phyloP scores from a whole-genome alignment of 1,140 invertebrate species.

The Bombus soroeensis region DNA sequence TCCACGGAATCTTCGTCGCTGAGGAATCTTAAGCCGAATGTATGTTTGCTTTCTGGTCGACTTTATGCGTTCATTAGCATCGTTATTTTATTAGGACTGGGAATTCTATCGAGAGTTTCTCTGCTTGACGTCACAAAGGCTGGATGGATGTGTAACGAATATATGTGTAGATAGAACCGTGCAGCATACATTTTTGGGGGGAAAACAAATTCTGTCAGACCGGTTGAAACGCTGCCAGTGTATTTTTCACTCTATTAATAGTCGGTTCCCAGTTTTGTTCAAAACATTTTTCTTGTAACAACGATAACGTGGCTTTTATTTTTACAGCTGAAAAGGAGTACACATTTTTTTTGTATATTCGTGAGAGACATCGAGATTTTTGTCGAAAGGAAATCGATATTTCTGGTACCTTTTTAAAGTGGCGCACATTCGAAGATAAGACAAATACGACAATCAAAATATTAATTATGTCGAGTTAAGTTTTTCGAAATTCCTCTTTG shows the following conservation, averaged over 20 bases:
- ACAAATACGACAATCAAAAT: background rate
- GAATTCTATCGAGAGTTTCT: background rate
- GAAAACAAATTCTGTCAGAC: background rate
- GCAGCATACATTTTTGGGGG: slow-evolving; percentile 3
- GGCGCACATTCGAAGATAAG: background rate
- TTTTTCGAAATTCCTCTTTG: background rate
- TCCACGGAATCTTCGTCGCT: background rate
- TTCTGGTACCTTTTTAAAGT: background rate
- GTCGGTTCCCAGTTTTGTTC: slow-evolving; percentile 8
- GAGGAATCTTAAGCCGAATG: background rate
- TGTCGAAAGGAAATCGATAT: background rate
- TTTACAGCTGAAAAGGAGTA: slow-evolving; percentile 1
- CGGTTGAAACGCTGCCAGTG: slow-evolving; percentile 17
- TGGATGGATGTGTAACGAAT: slow-evolving; percentile 12
- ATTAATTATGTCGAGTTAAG: too few species aligned
- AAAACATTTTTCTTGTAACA: slow-evolving; percentile 32
- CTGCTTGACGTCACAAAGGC: slow-evolving; percentile 7
- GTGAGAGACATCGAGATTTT: background rate
- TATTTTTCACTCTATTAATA: slow-evolving; percentile 47
- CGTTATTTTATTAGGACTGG: background rate
- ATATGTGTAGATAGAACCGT: too few species aligned
- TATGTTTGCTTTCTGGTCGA: background rate
- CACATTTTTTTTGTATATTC: background rate
- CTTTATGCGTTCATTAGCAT: slow-evolving; percentile 9
- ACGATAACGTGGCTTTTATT: slow-evolving; percentile 5